Evolutionary conservation across 2,797 vertebrate genomes (phyloP), one percentile per base, ranked within the genome.

Genomic region (Sebastes paucispinis): DNA sequence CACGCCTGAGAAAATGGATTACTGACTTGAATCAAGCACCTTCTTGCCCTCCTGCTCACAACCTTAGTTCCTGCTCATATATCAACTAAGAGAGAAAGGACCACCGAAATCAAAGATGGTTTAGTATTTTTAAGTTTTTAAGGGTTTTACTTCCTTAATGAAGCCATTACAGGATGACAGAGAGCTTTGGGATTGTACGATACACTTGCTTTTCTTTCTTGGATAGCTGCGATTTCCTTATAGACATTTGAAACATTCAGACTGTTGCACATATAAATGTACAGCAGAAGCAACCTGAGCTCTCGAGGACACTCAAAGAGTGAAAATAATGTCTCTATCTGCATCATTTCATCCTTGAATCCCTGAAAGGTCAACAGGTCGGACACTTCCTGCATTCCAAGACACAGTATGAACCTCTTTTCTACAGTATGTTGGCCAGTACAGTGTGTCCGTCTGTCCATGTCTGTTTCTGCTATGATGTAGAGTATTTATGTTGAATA

Each of bases 371-470:
- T 80, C 73, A 65, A 47, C 52, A 72, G 67, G 69, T 73, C 63
- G 69, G 75, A 85, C 75, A 84, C 89, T 88, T 88, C 88, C 80
- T 89, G 91, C 91, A 94, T 94, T 94, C 91, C 93, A 89, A 77
- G 79, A 88, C 72, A 83, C 83, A 86, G 77, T 83, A 75, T 85
- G 82, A 92, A 91, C 88, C 83, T 91, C 81, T 94, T 94, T 91
- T 91, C 77, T 91, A 90, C 85, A 73, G 84, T 85, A 50, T 25
- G 59, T 76, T 16, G 71, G 84, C 83, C 90, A 86, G 83, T 84
- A 65, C 83, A 59, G 60, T 65, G 75, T 70, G 86, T 83, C n/a
- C 13, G 84, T 90, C 80, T 54, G 83, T 89, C 86, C 75, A 54
- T 69, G 75, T 89, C 83, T 32, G 47, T 84, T 76, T 89, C 77